A percentile compares a stretch with the other conserved stretches of the same genome.
These are phyloP conservation scores for Agrilus mali DNA, from an alignment of 2,888 invertebrate genomes.

Conservation along the genomic window DNA sequence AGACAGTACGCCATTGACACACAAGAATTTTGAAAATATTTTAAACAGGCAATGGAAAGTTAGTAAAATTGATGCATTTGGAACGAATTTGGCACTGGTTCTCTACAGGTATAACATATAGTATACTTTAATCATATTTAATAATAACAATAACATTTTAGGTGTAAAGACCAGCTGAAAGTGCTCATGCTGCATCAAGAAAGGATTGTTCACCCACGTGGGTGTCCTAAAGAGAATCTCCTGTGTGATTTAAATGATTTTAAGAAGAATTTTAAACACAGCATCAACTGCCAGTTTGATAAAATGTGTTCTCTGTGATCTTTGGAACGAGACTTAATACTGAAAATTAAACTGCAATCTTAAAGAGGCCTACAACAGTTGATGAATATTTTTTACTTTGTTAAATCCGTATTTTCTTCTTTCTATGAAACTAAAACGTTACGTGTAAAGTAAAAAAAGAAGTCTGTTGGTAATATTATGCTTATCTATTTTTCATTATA, in stretches of 20 bases:
- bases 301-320: constrained; percentile 42
- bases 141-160: constrained; percentile 24
- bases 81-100: constrained; percentile 64
- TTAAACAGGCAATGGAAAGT: constrained; percentile 42
- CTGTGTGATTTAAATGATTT: constrained; percentile 53
- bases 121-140: constrained; percentile 57
- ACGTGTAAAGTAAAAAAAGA: too few relatives aligned
- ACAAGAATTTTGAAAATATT: constrained; percentile 33
- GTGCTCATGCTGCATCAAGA: constrained; percentile 67
- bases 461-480: too few relatives aligned
- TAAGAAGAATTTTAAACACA: constrained; percentile 42
- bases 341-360: too few relatives aligned
- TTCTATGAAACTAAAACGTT: too few relatives aligned
- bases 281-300: constrained; percentile 53
- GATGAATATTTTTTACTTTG: too few relatives aligned
- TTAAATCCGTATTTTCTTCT: too few relatives aligned
- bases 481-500: too few relatives aligned
- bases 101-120: constrained; percentile 61
- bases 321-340: too few relatives aligned
- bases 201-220: constrained; percentile 50
- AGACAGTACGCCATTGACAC: constrained; percentile 47
- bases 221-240: constrained; percentile 45
- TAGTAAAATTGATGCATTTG: constrained; percentile 60
- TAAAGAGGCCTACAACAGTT: too few relatives aligned
- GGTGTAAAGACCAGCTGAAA: constrained; percentile 33